Evolutionary conservation across 2,113 vertebrate genomes (phyloP), one percentile per base, ranked within the genome.

Genomic region (Puma concolor): DNA sequence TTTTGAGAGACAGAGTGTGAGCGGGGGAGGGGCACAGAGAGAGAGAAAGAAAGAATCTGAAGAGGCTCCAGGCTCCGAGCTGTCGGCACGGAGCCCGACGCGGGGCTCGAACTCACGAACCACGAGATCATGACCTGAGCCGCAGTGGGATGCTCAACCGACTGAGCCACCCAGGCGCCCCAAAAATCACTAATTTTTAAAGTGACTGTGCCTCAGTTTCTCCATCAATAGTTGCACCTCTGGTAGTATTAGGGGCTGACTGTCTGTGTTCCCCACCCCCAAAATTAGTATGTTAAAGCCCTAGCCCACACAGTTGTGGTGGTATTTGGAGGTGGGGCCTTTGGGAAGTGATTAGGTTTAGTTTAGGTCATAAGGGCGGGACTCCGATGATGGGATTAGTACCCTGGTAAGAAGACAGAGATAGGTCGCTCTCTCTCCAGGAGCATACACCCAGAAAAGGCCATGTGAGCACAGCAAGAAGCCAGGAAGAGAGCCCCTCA

Each of bases 161-260:
- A 44, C 44, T 44, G 44, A 44, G 44, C 7, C 44, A 44, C 44
- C 44, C 44, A 9, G 44, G 44, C 0, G 44, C 44, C 44, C 44
- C 44, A 0, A 44, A 67, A 63, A 44, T 29, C 1, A 27, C 54
- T 92, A 38, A 88, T 89, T 94, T 94, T 90, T 92, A 94, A 25
- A 74, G 72, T 95, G 77, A 94, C 29, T 76, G 3, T 83, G 57
- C 74, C 83, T 96, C 86, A 71, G 38, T 96, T 88, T 96, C 84
- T 94, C 84, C 83, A 92, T 21, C 44, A 95, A 57, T 74, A 91
- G 11, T 82, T n/a, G 57, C 8, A 13, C 41, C 31, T 92, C 36
- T 57, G 13, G 44, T 38, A 79, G 31, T 66, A 7, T 74, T 41
- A 44, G 7, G 8, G 48, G 21, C 69, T 93, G 33, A 88, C 67